phyloP scores from a whole-genome alignment of 2,888 invertebrate species.

The Parnassius mnemosyne region DNA sequence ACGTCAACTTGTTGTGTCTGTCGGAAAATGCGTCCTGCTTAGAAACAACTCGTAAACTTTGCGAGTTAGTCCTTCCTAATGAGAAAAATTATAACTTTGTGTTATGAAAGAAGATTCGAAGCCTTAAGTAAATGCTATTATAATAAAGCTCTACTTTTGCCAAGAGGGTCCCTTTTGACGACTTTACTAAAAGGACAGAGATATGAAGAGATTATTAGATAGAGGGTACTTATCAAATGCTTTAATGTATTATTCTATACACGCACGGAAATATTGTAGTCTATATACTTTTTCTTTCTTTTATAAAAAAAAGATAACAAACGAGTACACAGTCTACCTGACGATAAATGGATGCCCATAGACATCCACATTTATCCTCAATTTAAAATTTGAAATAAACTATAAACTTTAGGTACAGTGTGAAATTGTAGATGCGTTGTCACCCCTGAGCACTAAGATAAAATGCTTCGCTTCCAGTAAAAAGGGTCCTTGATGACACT shows the following conservation, averaged over 20 bases:
- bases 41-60: slow-evolving; percentile 16
- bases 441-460: too few species aligned
- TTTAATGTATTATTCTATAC: slow-evolving; percentile 13
- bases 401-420: too few species aligned
- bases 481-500: too few species aligned
- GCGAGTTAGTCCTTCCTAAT: slow-evolving; percentile 21
- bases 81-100: slow-evolving; percentile 26
- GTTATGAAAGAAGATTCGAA: slow-evolving; percentile 21
- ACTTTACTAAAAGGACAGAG: slow-evolving; percentile 6
- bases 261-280: too few species aligned
- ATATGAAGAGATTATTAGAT: slow-evolving; percentile 16
- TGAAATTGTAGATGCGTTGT: too few species aligned
- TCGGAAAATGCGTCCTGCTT: not conserved
- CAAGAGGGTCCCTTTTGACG: not conserved
- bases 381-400: too few species aligned
- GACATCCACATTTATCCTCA: too few species aligned
- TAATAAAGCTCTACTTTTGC: slow-evolving; percentile 20
- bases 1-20: not conserved
- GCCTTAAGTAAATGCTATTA: slow-evolving; percentile 23
- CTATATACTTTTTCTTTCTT: too few species aligned
- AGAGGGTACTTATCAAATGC: slow-evolving; percentile 3
- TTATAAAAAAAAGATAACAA: too few species aligned
- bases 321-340: too few species aligned
- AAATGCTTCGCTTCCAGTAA: too few species aligned
- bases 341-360: too few species aligned